Percentiles rank a stretch among this genome's conserved stretches.
Conservation (phyloP, 2,113 vertebrate species). For the Ornithorhynchus anatinus region DNA sequence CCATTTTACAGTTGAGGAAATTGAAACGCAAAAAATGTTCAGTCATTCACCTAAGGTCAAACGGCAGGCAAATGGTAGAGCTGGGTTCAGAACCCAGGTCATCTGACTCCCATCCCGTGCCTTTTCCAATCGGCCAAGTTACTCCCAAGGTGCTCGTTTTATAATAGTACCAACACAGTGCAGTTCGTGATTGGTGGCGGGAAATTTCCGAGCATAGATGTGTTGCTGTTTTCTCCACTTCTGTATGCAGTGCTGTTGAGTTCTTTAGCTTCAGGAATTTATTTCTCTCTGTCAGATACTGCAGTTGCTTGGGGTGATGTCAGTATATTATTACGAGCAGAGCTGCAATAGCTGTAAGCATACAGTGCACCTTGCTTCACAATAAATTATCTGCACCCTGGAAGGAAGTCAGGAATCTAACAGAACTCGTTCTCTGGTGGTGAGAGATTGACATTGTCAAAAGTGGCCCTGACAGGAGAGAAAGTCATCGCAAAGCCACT, state of each 20-base stretch:
- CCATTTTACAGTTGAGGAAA: neutral
- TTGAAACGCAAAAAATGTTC: neutral
- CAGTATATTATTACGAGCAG: constrained; percentile 20
- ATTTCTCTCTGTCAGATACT: neutral
- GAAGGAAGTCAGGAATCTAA: constrained; percentile 10
- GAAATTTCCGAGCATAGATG: neutral
- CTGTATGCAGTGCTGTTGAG: neutral
- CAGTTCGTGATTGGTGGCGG: too few species aligned
- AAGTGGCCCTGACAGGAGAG: constrained; percentile 26
- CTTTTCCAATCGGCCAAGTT: too few species aligned
- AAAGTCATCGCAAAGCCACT: constrained; percentile 26
- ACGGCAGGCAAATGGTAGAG: neutral
- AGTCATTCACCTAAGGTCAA: neutral
- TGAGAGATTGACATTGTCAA: constrained; percentile 32
- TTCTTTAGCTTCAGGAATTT: neutral
- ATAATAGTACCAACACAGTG: too few species aligned
- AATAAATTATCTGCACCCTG: constrained; percentile 28
- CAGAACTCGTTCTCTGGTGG: constrained; percentile 20
- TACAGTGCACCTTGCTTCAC: constrained; percentile 20
- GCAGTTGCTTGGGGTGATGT: constrained; percentile 1
- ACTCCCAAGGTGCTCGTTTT: too few species aligned
- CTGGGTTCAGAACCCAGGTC: neutral
- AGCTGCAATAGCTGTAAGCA: constrained; percentile 22
- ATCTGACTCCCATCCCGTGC: neutral
- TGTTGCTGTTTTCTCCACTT: neutral